Evolutionary conservation across 2,888 invertebrate genomes (phyloP).

Genomic region (Kryphioiulus occultus): DNA sequence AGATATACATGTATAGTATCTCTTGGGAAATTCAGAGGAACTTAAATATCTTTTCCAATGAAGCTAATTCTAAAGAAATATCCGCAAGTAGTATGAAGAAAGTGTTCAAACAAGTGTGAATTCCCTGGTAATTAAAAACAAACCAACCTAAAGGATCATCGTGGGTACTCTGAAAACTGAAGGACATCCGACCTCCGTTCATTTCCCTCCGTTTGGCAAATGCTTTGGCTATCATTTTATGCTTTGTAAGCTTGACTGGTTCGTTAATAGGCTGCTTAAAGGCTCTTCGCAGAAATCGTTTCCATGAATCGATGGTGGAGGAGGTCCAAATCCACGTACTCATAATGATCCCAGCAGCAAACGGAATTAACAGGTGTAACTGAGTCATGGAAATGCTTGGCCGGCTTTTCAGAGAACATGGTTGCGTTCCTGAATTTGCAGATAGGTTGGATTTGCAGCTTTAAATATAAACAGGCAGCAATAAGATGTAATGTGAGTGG

Average conservation of each 20-base stretch:
- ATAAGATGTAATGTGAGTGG: background rate
- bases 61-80: too few relatives aligned
- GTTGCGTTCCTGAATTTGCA: background rate
- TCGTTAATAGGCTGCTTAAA: conserved; percentile 59
- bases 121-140: background rate
- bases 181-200: conserved; percentile 83
- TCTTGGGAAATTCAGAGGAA: too few relatives aligned
- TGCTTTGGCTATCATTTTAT: conserved; percentile 89
- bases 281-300: conserved; percentile 78
- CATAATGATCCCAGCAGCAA: conserved; percentile 85
- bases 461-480: conserved; percentile 26
- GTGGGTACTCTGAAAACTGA: conserved; percentile 84
- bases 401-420: conserved; percentile 73
- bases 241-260: conserved; percentile 73
- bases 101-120: background rate
- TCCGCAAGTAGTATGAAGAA: background rate
- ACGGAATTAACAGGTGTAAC: conserved; percentile 81
- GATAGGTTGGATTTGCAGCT: conserved; percentile 51
- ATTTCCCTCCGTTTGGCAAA: conserved; percentile 87
- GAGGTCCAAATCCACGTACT: conserved; percentile 95
- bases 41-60: too few relatives aligned
- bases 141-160: conserved; percentile 82
- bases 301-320: conserved; percentile 85
- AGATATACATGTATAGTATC: too few relatives aligned
- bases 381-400: conserved; percentile 85